Percentiles rank a stretch among this genome's conserved stretches.
phyloP scores from a whole-genome alignment of 2,113 vertebrate species.

The zebrafish (Danio rerio) region GRCz12tu NC_133192.1:56667001-56667500 shows the following conservation, averaged over 20 bases:
- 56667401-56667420: too few relatives aligned
- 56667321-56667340: slow-evolving; percentile 39
- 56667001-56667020: too few relatives aligned
- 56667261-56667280: slow-evolving; percentile 85
- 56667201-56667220: slow-evolving; percentile 95
- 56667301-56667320: slow-evolving; percentile 71
- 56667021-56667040: neutral
- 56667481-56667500: too few relatives aligned
- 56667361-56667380: too few relatives aligned
- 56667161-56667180: slow-evolving; percentile 87
- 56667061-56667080: slow-evolving; percentile 56
- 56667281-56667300: slow-evolving; percentile 89
- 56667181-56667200: slow-evolving; percentile 98
- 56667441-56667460: too few relatives aligned
- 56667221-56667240: slow-evolving; percentile 95
- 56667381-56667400: too few relatives aligned
- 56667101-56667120: slow-evolving; percentile 56
- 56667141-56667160: slow-evolving; percentile 86
- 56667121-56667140: slow-evolving; percentile 66
- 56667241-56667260: slow-evolving; percentile 88
- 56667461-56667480: too few relatives aligned
- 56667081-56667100: slow-evolving; percentile 64
- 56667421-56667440: too few relatives aligned
- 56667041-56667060: slow-evolving; percentile 39
- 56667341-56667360: too few relatives aligned